Evolutionary conservation across 2,113 vertebrate species (phyloP).

Genomic region (Paraplagusia blochii): DNA sequence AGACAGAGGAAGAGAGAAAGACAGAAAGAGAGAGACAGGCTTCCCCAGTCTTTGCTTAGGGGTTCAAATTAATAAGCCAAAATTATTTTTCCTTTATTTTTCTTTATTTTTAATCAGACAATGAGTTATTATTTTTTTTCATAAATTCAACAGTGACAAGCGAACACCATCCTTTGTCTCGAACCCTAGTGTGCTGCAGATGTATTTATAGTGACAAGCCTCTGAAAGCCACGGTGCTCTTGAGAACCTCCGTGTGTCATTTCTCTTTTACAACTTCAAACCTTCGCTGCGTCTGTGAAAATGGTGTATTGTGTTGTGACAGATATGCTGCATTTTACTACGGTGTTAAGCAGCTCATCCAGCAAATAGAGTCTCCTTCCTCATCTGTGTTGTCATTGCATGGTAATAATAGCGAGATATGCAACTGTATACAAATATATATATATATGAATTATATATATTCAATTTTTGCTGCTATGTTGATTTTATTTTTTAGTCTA

Average conservation of each 20-base stretch:
- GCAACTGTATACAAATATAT: too few species aligned
- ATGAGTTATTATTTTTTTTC: slow-evolving; percentile 49
- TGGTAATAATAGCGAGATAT: too few species aligned
- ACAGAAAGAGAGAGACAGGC: slow-evolving; percentile 42
- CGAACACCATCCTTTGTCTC: slow-evolving; percentile 32
- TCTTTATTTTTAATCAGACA: slow-evolving; percentile 45
- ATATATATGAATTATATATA: too few species aligned
- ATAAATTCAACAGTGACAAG: slow-evolving; percentile 36
- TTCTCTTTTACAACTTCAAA: slow-evolving; percentile 12
- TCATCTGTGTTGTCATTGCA: too few species aligned
- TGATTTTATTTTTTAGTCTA: too few species aligned
- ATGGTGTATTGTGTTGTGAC: slow-evolving; percentile 4
- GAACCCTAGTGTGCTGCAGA: slow-evolving; percentile 34
- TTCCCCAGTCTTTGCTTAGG: slow-evolving; percentile 27
- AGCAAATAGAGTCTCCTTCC: slow-evolving; percentile 13
- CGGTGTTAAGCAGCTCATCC: slow-evolving; percentile 25
- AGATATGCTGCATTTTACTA: slow-evolving; percentile 8
- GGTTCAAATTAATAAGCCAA: slow-evolving; percentile 57
- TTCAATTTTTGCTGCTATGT: too few species aligned
- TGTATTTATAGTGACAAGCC: slow-evolving; percentile 52
- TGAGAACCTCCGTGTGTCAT: slow-evolving; percentile 12
- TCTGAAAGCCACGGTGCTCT: slow-evolving; percentile 28
- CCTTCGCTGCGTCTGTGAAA: slow-evolving; percentile 16
- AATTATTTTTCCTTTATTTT: slow-evolving; percentile 46
- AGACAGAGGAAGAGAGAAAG: slow-evolving; percentile 23